Base-by-base conservation (phyloP, 2,113 vertebrate species). In the Phalacrocorax brasilianus region DNA sequence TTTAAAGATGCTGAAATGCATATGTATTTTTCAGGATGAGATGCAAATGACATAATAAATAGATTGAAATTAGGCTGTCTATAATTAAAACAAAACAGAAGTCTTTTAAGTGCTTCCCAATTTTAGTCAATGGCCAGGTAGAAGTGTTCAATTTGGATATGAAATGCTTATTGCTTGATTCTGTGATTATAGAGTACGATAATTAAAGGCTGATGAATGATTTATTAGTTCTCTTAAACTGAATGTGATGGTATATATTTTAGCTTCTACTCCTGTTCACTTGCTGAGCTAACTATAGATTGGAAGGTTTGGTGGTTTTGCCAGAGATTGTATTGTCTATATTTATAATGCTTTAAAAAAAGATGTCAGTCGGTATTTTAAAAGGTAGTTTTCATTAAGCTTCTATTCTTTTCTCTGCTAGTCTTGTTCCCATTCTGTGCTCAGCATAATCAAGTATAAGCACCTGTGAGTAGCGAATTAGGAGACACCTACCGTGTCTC, bases 171-270 rank as follows among this genome's bases (percentile, higher is more conserved):
- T 91, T 91, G 76, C 93, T 94, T 96, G 95, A 94, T 94, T 91
- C 91, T 81, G 68, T 97, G 93, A 96, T 97, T 97, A 92, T n/a
- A 86, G 83, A 92, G 91, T 72, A 72, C 1, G 19, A 49, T 95
- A 96, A 96, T 97, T 95, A 94, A 94, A 97, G 73, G 73, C 68
- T 93, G 91, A 97, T 97, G 93, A 96, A 96, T 96, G 90, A 93
- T 96, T 96, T 96, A 97, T 96, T 86, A 93, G 68, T 87, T 92
- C 65, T 87, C 56, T 95, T 95, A 95, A 92, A 45, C 44, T 45
- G 44, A 45, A 45, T 18, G 44, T 45, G 16, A 45, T 45, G 44
- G 44, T 45, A 45, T 45, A 45, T 45, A 45, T 45, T 45, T 89
- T 40, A 88, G 49, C 56, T 91, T 91, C 59, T 91, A 40, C 86